A percentile compares a stretch with the other conserved stretches of the same genome.
These are phyloP conservation scores for Astyanax mexicanus DNA, from an alignment of 2,797 vertebrate genomes.

Conservation along the genomic window DNA sequence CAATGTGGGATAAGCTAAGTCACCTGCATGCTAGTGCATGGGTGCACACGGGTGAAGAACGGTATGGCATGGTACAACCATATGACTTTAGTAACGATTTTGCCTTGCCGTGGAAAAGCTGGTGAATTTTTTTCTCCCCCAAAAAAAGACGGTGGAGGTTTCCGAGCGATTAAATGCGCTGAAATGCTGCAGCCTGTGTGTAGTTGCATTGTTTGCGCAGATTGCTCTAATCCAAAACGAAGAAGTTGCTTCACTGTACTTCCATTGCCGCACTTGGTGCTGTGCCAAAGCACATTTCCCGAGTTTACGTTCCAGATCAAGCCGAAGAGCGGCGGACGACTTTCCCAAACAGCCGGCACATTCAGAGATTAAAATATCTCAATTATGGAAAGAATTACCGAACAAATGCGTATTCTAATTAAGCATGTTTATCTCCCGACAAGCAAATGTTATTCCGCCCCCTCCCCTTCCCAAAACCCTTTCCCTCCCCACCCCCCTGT, in stretches of 20 bases:
- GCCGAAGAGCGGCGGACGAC: slow-evolving; percentile 42
- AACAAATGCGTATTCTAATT: slow-evolving; percentile 64
- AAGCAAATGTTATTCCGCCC: slow-evolving; percentile 56
- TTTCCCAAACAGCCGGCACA: slow-evolving; percentile 55
- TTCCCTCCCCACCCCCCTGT: too few species aligned
- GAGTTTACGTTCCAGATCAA: slow-evolving; percentile 46
- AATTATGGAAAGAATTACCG: slow-evolving; percentile 62
- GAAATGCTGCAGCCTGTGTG: not conserved
- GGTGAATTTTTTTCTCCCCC: too few species aligned
- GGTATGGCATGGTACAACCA: too few species aligned
- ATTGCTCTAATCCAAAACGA: slow-evolving; percentile 22
- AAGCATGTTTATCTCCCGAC: slow-evolving; percentile 65
- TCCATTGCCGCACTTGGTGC: slow-evolving; percentile 27
- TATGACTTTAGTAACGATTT: too few species aligned
- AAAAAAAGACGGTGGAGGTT: slow-evolving; percentile 33
- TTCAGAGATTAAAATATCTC: slow-evolving; percentile 62
- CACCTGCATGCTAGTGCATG: too few species aligned
- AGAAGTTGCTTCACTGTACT: slow-evolving; percentile 19
- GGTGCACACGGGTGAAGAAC: too few species aligned
- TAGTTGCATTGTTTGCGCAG: slow-evolving; percentile 16
- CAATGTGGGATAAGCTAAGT: too few species aligned
- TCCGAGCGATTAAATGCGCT: slow-evolving; percentile 31
- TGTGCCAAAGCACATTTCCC: slow-evolving; percentile 41
- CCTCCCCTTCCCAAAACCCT: not conserved
- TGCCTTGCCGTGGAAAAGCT: too few species aligned